Percentiles rank a stretch among this genome's conserved stretches.
Evolutionary conservation across 2,888 invertebrate species (phyloP).

Genomic region (Barypeithes pellucidus): DNA sequence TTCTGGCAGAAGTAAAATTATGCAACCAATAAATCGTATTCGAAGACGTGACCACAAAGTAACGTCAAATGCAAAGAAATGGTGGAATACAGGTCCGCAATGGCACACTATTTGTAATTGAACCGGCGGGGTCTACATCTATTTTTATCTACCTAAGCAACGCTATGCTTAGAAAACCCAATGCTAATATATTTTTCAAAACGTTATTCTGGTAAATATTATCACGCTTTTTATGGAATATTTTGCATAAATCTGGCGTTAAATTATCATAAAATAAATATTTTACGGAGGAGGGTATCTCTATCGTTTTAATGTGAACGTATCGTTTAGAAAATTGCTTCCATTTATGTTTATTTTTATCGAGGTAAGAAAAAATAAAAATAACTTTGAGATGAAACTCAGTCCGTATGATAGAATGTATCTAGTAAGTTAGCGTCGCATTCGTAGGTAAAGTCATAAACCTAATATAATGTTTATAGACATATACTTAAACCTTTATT

Average conservation of each 20-base stretch:
- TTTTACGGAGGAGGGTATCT: neutral
- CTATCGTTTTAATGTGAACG: slow-evolving; percentile 1
- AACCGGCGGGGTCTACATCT: no score
- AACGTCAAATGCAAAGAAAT: no score
- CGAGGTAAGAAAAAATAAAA: neutral
- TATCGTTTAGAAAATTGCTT: slow-evolving; percentile 8
- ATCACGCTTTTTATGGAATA: slow-evolving; percentile 3
- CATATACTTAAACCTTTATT: no score
- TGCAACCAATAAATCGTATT: no score
- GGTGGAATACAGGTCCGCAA: no score
- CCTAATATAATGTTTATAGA: no score
- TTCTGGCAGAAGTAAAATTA: no score
- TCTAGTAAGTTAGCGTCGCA: no score
- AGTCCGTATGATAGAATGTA: neutral
- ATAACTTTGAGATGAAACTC: neutral
- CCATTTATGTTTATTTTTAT: slow-evolving; percentile 1
- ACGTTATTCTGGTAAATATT: neutral
- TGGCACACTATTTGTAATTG: no score
- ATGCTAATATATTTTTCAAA: neutral
- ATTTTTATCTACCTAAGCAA: neutral
- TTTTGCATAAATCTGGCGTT: slow-evolving; percentile 16
- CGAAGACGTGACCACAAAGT: no score
- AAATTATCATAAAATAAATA: slow-evolving; percentile 36
- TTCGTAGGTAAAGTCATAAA: no score
- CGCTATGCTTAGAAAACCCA: neutral